A percentile compares a stretch with the other conserved stretches of the same genome.
Conservation (phyloP, 2,113 vertebrate species). For the Chauna torquata region DNA sequence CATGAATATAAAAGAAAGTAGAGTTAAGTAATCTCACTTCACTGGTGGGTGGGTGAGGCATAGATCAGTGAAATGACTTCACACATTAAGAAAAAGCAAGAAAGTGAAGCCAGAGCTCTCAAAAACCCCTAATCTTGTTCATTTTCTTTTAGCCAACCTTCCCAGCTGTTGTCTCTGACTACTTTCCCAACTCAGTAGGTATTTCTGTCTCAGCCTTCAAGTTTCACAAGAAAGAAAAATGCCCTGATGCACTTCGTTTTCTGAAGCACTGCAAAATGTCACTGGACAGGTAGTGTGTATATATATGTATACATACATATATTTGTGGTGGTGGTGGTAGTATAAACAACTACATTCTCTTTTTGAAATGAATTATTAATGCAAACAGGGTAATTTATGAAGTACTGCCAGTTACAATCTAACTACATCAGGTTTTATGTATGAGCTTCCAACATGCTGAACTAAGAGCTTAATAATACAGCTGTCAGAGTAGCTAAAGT, state of each 20-base stretch:
- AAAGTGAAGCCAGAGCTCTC: background rate
- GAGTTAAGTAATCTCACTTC: background rate
- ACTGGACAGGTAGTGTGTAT: background rate
- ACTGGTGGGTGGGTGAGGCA: background rate
- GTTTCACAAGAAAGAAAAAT: background rate
- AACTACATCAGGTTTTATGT: conserved; percentile 23
- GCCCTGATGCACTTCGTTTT: background rate
- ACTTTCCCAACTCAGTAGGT: background rate
- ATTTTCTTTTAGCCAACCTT: background rate
- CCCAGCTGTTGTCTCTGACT: background rate
- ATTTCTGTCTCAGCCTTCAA: background rate
- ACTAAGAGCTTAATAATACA: conserved; percentile 58
- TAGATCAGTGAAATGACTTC: background rate
- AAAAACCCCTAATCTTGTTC: background rate
- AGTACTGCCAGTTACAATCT: conserved; percentile 3
- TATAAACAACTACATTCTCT: background rate
- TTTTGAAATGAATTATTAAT: conserved; percentile 34
- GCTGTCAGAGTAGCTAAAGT: conserved; percentile 24
- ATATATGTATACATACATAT: background rate
- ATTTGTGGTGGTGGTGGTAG: rapidly evolving
- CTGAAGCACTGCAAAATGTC: background rate
- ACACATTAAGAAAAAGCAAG: background rate
- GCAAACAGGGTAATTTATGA: conserved; percentile 5
- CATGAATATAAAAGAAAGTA: background rate
- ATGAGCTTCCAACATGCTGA: conserved; percentile 1